Conservation (phyloP, 2,797 vertebrate genomes). For the Pelochelys cantorii region DNA sequence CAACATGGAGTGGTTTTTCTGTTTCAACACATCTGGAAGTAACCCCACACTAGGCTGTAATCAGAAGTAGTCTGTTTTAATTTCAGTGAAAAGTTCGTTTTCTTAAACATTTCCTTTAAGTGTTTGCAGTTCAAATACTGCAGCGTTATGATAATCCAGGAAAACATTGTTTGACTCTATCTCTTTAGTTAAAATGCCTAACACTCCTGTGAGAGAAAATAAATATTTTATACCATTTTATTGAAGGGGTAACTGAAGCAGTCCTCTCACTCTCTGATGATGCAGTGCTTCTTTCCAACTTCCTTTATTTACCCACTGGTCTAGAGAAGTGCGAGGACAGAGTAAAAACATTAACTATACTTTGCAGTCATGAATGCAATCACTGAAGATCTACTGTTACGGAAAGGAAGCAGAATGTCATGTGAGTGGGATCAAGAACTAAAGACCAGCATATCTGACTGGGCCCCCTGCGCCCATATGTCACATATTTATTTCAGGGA, state of each 20-base stretch:
- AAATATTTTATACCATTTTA: slow-evolving; percentile 58
- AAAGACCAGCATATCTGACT: background rate
- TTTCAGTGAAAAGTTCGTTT: slow-evolving; percentile 75
- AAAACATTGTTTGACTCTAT: slow-evolving; percentile 58
- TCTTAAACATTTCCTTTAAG: slow-evolving; percentile 68
- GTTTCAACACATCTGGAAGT: slow-evolving; percentile 28
- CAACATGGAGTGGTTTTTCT: slow-evolving; percentile 36
- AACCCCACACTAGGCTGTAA: background rate
- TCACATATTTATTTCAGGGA: background rate
- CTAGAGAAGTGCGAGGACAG: background rate
- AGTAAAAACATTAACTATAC: background rate
- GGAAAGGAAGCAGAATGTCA: background rate
- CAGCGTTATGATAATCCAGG: slow-evolving; percentile 62
- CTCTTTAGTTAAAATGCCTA: slow-evolving; percentile 65
- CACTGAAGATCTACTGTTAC: background rate
- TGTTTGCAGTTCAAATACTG: slow-evolving; percentile 67
- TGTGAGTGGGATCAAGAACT: background rate
- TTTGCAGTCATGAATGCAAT: background rate
- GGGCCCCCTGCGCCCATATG: background rate
- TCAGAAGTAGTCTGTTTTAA: slow-evolving; percentile 67
- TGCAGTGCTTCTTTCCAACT: background rate
- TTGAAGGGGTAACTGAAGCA: slow-evolving; percentile 32
- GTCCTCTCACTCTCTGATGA: background rate
- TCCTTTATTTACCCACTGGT: background rate
- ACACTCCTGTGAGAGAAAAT: slow-evolving; percentile 57